Conservation (phyloP, 2,888 invertebrate species). For the Ecliptopera silaceata region DNA sequence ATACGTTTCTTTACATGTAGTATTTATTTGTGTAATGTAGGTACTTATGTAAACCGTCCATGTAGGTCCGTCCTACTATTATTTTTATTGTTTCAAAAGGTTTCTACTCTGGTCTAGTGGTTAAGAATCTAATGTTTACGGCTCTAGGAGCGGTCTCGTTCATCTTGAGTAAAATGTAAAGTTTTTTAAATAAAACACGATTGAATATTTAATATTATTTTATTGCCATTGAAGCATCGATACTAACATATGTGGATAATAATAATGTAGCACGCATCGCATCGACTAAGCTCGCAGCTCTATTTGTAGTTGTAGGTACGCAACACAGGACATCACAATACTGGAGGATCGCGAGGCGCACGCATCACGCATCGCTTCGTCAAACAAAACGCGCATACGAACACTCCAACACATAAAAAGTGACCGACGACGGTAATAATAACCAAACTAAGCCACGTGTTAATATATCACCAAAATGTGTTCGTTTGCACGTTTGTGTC, state of each 20-base stretch:
- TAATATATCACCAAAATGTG: neutral
- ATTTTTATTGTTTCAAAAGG: no score
- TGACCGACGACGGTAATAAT: no score
- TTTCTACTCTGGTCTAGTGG: no score
- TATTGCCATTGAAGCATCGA: conserved; percentile 64
- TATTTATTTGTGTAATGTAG: no score
- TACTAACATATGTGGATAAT: conserved; percentile 38
- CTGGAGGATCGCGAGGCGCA: neutral
- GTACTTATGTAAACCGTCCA: no score
- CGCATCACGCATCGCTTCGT: no score
- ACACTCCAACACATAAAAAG: no score
- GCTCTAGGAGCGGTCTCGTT: neutral
- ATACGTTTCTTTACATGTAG: no score
- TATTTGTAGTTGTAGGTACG: conserved; percentile 52
- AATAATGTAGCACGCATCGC: conserved; percentile 41
- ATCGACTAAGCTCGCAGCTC: conserved; percentile 37
- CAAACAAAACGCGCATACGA: no score
- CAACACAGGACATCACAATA: conserved; percentile 43
- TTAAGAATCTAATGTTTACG: no score
- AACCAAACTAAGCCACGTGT: no score
- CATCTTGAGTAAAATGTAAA: neutral
- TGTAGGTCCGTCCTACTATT: no score
- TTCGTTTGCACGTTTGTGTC: neutral
- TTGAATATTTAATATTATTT: conserved; percentile 47
- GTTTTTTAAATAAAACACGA: conserved; percentile 27